Evolutionary conservation across 2,797 vertebrate genomes (phyloP), one percentile per base, ranked within the genome.

Genomic region (Cryptoblepharus egeriae): DNA sequence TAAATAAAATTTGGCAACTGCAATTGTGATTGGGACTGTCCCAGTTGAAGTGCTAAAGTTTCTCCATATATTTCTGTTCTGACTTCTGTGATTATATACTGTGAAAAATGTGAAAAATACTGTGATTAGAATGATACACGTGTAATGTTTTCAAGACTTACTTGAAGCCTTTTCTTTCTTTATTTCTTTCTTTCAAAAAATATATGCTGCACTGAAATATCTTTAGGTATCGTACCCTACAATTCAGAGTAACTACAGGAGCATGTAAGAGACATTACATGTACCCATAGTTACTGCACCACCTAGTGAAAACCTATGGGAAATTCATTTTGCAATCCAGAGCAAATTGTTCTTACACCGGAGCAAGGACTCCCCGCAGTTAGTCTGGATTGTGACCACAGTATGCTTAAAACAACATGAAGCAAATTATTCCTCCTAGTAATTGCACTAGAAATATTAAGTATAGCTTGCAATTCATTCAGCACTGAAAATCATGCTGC

Each of bases 391-490:
- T n/a, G n/a, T n/a, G n/a, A n/a, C n/a, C n/a, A 89, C 69, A 90
- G 49, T 9, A 52, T 86, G 89, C 86, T 84, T 85, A 86, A 20
- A 83, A 64, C 49, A 93, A 90, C 67, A 82, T 49, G 72, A 24
- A 87, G 85, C 83, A 87, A 89, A 84, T 82, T 79, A 92, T 89
- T 90, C 91, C 90, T 91, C 61, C 86, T 88, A 92, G 79, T 89
- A 88, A 94, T 94, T 95, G 94, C 91, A 90, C 90, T 95, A 94
- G 94, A 95, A 86, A 88, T 91, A 87, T 84, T 96, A 96, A 95
- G 93, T 93, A 95, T 86, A 92, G 87, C 89, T 90, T 80, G 52
- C 96, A 96, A 96, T 96, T 97, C 96, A 96, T 93, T 96, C 94
- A 95, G 89, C 77, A 90, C 94, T 90, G 91, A 94, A 90, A 90